These are phyloP conservation scores for Alligator sinensis DNA, from an alignment of 2,113 vertebrate species.

Conservation along the genomic window DNA sequence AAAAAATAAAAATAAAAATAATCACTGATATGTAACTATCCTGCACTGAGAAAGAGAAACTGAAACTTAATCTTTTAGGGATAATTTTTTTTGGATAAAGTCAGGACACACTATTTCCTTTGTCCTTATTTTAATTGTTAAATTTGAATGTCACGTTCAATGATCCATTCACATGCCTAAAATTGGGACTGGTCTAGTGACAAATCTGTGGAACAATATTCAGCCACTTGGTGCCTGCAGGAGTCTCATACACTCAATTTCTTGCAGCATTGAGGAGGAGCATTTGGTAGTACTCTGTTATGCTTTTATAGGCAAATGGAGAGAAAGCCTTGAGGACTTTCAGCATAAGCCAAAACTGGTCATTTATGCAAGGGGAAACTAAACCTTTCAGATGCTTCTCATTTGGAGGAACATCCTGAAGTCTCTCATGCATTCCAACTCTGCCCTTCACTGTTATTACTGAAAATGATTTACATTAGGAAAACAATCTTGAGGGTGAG, in stretches of 20 bases:
- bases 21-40: not conserved
- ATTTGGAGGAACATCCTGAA: not conserved
- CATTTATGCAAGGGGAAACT: not conserved
- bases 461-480: not conserved
- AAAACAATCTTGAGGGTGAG: not conserved
- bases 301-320: not conserved
- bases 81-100: not conserved
- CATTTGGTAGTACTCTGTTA: not conserved
- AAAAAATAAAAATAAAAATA: not conserved
- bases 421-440: rapidly evolving
- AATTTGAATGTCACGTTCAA: constrained; percentile 44
- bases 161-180: not conserved
- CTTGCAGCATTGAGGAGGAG: not conserved
- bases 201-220: not conserved
- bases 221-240: not conserved
- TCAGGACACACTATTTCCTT: constrained; percentile 21
- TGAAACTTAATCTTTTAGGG: constrained; percentile 9
- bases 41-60: not conserved
- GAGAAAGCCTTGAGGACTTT: not conserved
- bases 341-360: not conserved
- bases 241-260: not conserved
- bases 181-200: not conserved
- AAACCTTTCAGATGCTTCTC: not conserved
- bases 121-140: not conserved
- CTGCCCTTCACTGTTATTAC: not conserved